These are phyloP conservation scores for Miniopterus natalensis DNA, from an alignment of 2,113 vertebrate genomes.

Conservation along the genomic window DNA sequence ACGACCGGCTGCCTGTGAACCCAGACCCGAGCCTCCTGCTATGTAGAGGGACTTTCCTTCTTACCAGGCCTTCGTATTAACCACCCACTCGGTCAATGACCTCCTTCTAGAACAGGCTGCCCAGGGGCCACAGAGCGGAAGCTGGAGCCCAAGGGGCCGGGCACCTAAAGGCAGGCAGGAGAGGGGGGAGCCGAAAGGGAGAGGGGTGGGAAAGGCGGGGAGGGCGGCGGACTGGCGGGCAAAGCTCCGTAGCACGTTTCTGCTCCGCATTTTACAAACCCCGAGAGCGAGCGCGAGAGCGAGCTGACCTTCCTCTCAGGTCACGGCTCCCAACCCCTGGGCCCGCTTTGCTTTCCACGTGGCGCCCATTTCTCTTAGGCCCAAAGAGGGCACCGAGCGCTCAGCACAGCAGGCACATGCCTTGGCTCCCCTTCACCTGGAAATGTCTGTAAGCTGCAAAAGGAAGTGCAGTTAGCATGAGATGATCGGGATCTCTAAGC, in stretches of 20 bases:
- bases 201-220: not conserved
- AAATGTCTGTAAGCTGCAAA: not conserved
- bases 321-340: no score
- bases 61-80: not conserved
- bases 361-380: not conserved
- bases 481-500: not conserved
- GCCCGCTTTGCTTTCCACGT: not conserved
- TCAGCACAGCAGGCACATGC: not conserved
- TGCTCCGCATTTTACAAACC: no score
- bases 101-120: not conserved
- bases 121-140: not conserved
- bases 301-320: not conserved
- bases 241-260: not conserved
- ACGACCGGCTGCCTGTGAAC: not conserved
- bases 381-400: not conserved
- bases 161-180: no score
- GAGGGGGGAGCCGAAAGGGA: no score
- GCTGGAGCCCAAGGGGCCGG: not conserved
- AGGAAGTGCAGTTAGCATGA: not conserved
- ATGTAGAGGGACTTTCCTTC: not conserved
- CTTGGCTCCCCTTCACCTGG: not conserved
- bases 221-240: no score
- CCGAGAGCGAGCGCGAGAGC: not conserved
- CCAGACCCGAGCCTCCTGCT: not conserved
- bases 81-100: not conserved